Evolutionary conservation across 2,113 vertebrate species (phyloP).

Genomic region (Psettodes erumei): DNA sequence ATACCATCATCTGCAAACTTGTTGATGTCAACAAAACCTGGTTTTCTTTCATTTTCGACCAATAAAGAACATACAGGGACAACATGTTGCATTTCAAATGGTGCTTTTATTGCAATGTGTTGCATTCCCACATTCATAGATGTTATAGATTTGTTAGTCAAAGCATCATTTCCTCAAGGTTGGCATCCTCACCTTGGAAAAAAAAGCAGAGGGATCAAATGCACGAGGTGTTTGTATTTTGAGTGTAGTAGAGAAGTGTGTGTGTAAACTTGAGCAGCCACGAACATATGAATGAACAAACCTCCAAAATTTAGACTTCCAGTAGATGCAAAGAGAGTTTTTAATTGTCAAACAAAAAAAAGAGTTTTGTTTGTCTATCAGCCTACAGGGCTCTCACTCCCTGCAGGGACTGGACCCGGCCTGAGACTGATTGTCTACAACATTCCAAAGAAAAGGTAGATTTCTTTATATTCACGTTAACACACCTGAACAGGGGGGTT

Average conservation of each 20-base stretch:
- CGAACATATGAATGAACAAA: constrained; percentile 75
- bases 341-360: constrained; percentile 58
- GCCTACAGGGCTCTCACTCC: constrained; percentile 73
- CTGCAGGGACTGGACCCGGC: constrained; percentile 79
- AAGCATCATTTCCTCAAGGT: constrained; percentile 85
- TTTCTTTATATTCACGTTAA: constrained; percentile 71
- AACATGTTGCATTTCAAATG: constrained; percentile 79
- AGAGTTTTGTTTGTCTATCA: constrained; percentile 70
- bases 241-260: constrained; percentile 77
- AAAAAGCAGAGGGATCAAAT: constrained; percentile 80
- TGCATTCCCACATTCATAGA: constrained; percentile 89
- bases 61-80: constrained; percentile 38
- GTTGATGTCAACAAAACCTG: background rate
- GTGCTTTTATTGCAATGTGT: constrained; percentile 90
- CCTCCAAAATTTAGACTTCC: constrained; percentile 81
- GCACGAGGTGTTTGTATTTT: constrained; percentile 80
- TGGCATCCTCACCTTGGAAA: constrained; percentile 81
- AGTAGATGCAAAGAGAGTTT: constrained; percentile 75
- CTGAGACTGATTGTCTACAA: constrained; percentile 86
- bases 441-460: constrained; percentile 78
- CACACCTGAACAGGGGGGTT: constrained; percentile 71
- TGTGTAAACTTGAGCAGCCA: constrained; percentile 85
- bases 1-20: background rate
- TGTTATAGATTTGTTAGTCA: constrained; percentile 88
- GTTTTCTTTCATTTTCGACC: too few relatives aligned